These are phyloP conservation scores for Chrysodeixis includens DNA, from an alignment of 2,888 invertebrate genomes.

Conservation along the genomic window DNA sequence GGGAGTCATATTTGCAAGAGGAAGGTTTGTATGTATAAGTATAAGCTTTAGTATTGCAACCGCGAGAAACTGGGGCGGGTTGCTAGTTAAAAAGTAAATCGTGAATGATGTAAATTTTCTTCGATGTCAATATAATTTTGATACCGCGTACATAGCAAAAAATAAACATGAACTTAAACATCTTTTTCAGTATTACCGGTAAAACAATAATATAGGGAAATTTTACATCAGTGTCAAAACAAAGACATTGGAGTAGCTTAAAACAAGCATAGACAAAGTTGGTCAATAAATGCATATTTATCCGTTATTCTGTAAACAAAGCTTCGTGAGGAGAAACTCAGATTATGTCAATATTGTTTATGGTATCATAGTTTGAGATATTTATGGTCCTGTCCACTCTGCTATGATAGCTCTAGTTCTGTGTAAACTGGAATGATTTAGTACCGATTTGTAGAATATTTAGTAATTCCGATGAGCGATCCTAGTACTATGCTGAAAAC, in stretches of 20 bases:
- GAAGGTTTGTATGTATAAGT: too few relatives aligned
- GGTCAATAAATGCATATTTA: constrained; percentile 15
- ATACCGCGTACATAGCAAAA: too few relatives aligned
- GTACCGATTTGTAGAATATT: constrained; percentile 5
- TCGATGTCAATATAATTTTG: too few relatives aligned
- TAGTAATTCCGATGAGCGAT: neutral
- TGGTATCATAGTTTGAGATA: constrained; percentile 34
- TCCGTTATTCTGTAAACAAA: constrained; percentile 26
- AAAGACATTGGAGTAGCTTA: neutral
- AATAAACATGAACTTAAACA: too few relatives aligned
- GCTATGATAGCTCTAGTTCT: constrained; percentile 18
- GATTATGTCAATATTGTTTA: constrained; percentile 43
- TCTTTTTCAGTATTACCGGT: too few relatives aligned
- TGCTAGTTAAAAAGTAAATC: too few relatives aligned
- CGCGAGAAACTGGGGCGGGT: too few relatives aligned
- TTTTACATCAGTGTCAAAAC: too few relatives aligned
- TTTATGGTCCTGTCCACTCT: constrained; percentile 26
- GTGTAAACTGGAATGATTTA: constrained; percentile 29
- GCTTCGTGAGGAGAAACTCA: constrained; percentile 34
- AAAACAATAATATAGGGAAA: too few relatives aligned
- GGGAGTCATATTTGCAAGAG: too few relatives aligned
- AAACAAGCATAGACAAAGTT: neutral
- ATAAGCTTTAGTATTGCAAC: too few relatives aligned
- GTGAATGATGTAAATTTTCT: too few relatives aligned
- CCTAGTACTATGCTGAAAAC: neutral